Conservation (phyloP, 2,113 vertebrate genomes). For the Menidia beryllina region DNA sequence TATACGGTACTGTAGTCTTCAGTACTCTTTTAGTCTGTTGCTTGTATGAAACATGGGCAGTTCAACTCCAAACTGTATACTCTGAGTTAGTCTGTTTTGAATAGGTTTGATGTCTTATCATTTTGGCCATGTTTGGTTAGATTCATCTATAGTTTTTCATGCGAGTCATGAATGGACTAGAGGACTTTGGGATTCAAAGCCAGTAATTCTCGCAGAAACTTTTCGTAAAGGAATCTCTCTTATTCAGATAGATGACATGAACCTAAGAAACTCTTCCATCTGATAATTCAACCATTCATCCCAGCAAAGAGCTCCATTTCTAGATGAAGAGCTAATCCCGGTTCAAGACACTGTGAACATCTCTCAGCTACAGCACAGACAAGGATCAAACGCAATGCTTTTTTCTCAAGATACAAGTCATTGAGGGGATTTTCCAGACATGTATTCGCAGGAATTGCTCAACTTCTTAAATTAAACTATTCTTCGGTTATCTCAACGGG, state of each 20-base stretch:
- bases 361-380: slow-evolving; percentile 41
- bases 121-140: too few species aligned
- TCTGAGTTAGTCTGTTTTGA: too few species aligned
- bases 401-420: slow-evolving; percentile 55
- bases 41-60: too few species aligned
- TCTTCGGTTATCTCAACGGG: slow-evolving; percentile 53
- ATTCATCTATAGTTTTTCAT: too few species aligned
- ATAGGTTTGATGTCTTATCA: too few species aligned
- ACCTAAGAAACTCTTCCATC: slow-evolving; percentile 24
- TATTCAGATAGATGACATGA: too few species aligned
- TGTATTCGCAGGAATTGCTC: slow-evolving; percentile 61
- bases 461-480: slow-evolving; percentile 53
- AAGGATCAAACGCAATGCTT: slow-evolving; percentile 57
- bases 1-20: too few species aligned
- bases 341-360: slow-evolving; percentile 52
- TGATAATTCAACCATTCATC: slow-evolving; percentile 48
- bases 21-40: too few species aligned
- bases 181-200: too few species aligned
- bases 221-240: not conserved
- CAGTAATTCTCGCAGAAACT: too few species aligned
- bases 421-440: slow-evolving; percentile 39
- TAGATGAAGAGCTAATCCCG: slow-evolving; percentile 56
- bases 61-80: too few species aligned
- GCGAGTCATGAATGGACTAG: too few species aligned
- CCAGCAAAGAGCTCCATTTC: slow-evolving; percentile 29